Base-by-base conservation (phyloP, 2,113 vertebrate genomes). In the Tautogolabrus adspersus region DNA sequence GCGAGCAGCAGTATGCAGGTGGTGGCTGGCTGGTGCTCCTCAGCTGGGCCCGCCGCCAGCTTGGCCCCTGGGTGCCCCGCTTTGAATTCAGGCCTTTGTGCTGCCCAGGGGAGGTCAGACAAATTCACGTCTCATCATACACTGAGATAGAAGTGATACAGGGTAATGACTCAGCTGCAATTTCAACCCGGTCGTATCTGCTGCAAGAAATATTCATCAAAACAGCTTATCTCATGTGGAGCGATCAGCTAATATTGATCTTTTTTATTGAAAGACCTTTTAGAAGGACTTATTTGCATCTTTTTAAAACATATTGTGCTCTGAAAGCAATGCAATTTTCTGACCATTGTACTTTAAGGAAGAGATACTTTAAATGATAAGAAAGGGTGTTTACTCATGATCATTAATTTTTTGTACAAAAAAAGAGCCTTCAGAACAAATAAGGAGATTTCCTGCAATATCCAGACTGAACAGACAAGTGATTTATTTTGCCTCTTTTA, bases 31-130 rank as follows among this genome's bases (percentile, higher is more conserved):
- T 92, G 88, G 88, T 92, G 87, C 84, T 90, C 67, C 81, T 90
- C 87, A 92, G 90, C 89, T 91, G 85, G 90, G 91, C 84, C 80
- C 19, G 82, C 87, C 75, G 93, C 89, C 92, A 90, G 88, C 88
- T 83, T 88, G 91, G 86, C 91, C 93, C 88, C 83, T 57, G 85
- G 90, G 87, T 91, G 81, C 90, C 88, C 85, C 16, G 66, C 91
- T 88, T 87, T 92, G 88, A 93, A 92, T 92, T 86, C 91, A 91
- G 81, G 23, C 86, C 89, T 91, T 94, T 93, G 91, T 94, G 88
- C 79, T 66, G 85, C 82, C 88, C 82, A 44, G 19, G 73, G 81
- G 75, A 81, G 88, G 87, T 90, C 89, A 90, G 84, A 92, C 88
- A 86, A 90, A 93, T 91, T 87, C 90, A 91, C 66, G 77, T 91